Evolutionary conservation across 2,888 invertebrate species (phyloP).

Genomic region (Plebejus anna): DNA sequence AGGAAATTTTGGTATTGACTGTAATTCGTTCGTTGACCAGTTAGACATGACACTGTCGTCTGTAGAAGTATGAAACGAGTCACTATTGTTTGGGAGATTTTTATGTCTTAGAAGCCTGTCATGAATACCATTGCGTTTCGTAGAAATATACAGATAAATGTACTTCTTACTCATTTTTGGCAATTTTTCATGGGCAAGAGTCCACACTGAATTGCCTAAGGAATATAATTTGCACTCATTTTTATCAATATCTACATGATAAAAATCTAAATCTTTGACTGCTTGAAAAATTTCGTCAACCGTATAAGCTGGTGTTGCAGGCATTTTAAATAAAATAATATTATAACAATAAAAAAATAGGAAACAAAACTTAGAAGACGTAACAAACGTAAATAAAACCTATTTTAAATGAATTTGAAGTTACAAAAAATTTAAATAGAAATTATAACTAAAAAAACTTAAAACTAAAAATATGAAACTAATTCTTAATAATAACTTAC

Average conservation of each 20-base stretch:
- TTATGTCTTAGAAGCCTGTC: background rate
- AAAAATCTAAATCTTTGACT: background rate
- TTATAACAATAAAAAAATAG: too few species aligned
- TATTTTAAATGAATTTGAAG: too few species aligned
- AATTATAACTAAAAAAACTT: too few species aligned
- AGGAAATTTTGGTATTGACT: background rate
- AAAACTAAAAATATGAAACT: too few species aligned
- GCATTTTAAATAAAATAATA: background rate
- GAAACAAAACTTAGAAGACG: too few species aligned
- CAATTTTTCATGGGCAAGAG: background rate
- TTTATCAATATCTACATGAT: background rate
- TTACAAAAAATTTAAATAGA: too few species aligned
- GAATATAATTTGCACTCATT: background rate
- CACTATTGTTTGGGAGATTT: background rate
- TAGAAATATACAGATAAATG: background rate
- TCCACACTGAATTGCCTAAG: background rate
- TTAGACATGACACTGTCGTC: background rate
- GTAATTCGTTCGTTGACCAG: background rate
- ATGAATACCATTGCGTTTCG: background rate
- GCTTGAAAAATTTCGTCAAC: background rate
- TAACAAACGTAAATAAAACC: too few species aligned
- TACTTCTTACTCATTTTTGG: background rate
- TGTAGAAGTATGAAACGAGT: background rate
- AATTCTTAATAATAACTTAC: too few species aligned
- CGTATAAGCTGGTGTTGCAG: background rate